Percentiles rank a stretch among this genome's conserved stretches.
Evolutionary conservation across 1,140 invertebrate genomes (phyloP).

Genomic region (Cydia splendana): DNA sequence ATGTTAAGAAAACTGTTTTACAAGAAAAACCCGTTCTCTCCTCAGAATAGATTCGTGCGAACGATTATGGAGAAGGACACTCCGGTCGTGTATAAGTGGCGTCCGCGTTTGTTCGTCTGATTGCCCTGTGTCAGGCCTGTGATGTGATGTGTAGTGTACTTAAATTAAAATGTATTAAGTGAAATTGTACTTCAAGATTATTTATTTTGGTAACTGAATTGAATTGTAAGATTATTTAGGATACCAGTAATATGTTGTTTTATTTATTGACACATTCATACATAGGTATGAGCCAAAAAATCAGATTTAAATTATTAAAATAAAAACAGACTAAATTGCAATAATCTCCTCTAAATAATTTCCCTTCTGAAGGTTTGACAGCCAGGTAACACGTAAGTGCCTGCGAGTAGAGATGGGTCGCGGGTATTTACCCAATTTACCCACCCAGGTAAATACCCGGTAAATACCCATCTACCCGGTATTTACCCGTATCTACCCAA

Average conservation of each 20-base stretch:
- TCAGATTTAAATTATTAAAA: too few species aligned
- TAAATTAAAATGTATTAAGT: slow-evolving; percentile 19
- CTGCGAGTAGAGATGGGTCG: too few species aligned
- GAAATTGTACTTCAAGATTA: slow-evolving; percentile 11
- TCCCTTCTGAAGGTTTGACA: too few species aligned
- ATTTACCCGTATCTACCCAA: too few species aligned
- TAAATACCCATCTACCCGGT: too few species aligned
- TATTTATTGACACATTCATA: neutral
- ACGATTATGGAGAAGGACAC: slow-evolving; percentile 65
- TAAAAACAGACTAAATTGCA: too few species aligned
- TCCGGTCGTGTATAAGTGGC: slow-evolving; percentile 26
- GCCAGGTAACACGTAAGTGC: too few species aligned
- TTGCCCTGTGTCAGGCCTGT: neutral
- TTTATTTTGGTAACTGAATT: slow-evolving; percentile 11
- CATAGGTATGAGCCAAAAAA: too few species aligned
- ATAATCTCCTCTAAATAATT: too few species aligned
- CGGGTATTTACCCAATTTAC: too few species aligned
- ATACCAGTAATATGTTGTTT: neutral
- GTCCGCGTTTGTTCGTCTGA: slow-evolving; percentile 11
- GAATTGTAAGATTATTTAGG: neutral
- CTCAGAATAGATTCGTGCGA: slow-evolving; percentile 59
- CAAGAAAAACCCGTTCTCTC: slow-evolving; percentile 70
- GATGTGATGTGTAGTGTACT: neutral
- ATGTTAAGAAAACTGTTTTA: slow-evolving; percentile 68
- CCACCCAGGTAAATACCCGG: too few species aligned